Percentiles rank a stretch among this genome's conserved stretches.
Evolutionary conservation across 2,797 vertebrate species (phyloP).

Genomic region (Acrocephalus scirpaceus): DNA sequence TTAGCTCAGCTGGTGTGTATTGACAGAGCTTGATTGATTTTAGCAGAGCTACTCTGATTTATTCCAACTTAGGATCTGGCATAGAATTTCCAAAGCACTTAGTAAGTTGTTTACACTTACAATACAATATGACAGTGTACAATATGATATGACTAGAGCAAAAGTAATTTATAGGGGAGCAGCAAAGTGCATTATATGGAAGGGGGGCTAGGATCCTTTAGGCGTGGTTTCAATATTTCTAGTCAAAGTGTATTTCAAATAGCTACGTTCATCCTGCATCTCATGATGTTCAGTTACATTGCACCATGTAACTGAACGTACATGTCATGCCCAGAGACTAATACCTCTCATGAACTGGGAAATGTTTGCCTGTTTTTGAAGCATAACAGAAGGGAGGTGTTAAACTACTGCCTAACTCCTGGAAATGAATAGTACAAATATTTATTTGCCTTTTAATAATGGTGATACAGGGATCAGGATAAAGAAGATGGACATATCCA

Average conservation of each 20-base stretch:
- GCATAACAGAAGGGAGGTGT: neutral
- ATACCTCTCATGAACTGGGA: neutral
- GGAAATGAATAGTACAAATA: neutral
- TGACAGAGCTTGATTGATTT: neutral
- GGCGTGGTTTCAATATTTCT: neutral
- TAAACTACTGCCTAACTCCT: neutral
- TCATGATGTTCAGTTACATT: neutral
- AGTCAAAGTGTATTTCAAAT: neutral
- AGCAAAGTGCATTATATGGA: neutral
- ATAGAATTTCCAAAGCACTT: neutral
- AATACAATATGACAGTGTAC: too few relatives aligned
- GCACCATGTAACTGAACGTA: neutral
- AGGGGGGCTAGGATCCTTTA: neutral
- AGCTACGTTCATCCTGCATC: neutral
- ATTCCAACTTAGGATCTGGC: neutral
- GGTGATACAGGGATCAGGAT: neutral
- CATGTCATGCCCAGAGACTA: neutral
- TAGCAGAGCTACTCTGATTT: neutral
- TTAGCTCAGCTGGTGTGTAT: neutral
- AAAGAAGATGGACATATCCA: neutral
- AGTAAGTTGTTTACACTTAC: neutral
- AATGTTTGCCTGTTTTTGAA: slow-evolving; percentile 15
- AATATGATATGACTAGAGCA: neutral
- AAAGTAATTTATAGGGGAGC: neutral
- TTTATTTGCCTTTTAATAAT: slow-evolving; percentile 4